phyloP scores from a whole-genome alignment of 2,888 invertebrate species.

The Vanessa cardui region DNA sequence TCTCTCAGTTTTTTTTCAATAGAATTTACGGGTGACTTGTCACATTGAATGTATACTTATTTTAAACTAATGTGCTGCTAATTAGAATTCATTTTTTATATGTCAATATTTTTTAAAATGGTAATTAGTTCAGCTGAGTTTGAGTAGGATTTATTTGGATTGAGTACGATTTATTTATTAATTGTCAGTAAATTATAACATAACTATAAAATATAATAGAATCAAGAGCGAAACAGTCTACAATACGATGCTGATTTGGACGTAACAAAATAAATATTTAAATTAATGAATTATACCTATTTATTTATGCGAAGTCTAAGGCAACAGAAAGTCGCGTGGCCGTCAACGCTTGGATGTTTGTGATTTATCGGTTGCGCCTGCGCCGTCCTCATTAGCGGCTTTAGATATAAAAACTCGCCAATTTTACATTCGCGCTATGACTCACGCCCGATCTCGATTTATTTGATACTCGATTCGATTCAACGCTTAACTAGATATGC shows the following conservation, averaged over 20 bases:
- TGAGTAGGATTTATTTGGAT: not conserved
- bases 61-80: slow-evolving; percentile 9
- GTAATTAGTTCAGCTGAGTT: not conserved
- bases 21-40: slow-evolving; percentile 19
- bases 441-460: slow-evolving; percentile 41
- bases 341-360: slow-evolving; percentile 58
- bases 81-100: slow-evolving; percentile 6
- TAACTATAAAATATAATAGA: no score
- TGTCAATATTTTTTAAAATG: not conserved
- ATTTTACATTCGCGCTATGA: slow-evolving; percentile 60
- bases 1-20: slow-evolving; percentile 26
- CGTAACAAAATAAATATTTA: not conserved
- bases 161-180: not conserved
- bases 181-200: not conserved
- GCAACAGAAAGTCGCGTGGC: slow-evolving; percentile 53
- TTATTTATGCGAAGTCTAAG: not conserved
- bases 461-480: slow-evolving; percentile 44
- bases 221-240: no score
- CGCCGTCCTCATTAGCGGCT: slow-evolving; percentile 62
- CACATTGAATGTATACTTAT: slow-evolving; percentile 13
- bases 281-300: not conserved
- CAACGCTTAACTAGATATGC: slow-evolving; percentile 44
- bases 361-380: slow-evolving; percentile 60
- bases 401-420: slow-evolving; percentile 52
- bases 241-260: no score